phyloP scores from a whole-genome alignment of 2,797 vertebrate genomes.

The Eulemur coronatus region DNA sequence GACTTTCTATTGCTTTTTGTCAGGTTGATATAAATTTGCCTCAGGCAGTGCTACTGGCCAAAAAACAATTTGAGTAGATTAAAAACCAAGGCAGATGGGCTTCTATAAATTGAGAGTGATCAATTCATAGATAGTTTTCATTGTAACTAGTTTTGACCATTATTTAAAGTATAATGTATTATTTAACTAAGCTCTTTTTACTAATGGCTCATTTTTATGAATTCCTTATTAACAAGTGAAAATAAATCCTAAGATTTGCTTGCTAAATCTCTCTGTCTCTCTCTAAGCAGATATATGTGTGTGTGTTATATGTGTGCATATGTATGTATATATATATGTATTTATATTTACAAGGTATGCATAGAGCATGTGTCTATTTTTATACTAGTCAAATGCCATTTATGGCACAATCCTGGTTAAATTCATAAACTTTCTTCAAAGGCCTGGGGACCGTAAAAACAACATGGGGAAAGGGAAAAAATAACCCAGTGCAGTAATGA shows the following conservation, averaged over 20 bases:
- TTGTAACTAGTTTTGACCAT: constrained; percentile 53
- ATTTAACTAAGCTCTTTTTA: constrained; percentile 60
- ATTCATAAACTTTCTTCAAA: constrained; percentile 44
- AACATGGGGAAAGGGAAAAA: background rate
- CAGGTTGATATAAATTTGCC: constrained; percentile 82
- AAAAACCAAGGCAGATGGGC: constrained; percentile 76
- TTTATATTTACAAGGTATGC: background rate
- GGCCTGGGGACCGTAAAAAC: background rate
- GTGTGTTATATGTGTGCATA: background rate
- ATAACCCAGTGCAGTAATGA: background rate
- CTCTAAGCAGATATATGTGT: background rate
- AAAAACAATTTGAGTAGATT: constrained; percentile 78
- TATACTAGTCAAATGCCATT: background rate
- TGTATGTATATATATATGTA: background rate
- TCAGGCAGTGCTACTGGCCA: constrained; percentile 79
- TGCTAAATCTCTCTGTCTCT: background rate
- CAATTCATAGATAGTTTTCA: constrained; percentile 59
- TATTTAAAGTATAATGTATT: constrained; percentile 65
- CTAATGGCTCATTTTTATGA: constrained; percentile 55
- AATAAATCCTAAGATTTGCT: background rate
- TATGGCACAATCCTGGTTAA: background rate
- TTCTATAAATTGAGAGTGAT: constrained; percentile 68
- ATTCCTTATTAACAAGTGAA: constrained; percentile 43
- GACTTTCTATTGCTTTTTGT: constrained; percentile 78
- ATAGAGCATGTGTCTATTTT: background rate